Percentiles rank a stretch among this genome's conserved stretches.
Conservation (phyloP, 1,140 invertebrate genomes). For the Bathynomus jamesi region DNA sequence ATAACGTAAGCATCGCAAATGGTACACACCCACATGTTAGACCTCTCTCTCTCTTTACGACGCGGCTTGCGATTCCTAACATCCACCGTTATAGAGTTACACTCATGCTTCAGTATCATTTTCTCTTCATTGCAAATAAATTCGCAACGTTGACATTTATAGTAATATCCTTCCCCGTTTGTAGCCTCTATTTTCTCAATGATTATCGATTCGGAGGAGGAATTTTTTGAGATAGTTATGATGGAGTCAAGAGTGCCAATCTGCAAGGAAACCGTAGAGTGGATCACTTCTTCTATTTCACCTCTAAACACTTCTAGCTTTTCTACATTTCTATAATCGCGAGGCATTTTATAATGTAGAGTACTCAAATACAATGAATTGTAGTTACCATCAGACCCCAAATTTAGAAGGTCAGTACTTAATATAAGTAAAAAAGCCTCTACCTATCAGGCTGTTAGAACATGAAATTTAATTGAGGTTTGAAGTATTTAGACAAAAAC, state of each 20-base stretch:
- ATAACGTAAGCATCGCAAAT: background rate
- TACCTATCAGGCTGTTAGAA: no score
- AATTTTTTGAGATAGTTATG: background rate
- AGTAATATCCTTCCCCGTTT: background rate
- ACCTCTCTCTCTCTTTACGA: background rate
- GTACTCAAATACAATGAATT: no score
- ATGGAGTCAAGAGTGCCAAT: background rate
- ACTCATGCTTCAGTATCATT: background rate
- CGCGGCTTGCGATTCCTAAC: background rate
- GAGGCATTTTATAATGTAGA: no score
- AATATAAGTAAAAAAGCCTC: no score
- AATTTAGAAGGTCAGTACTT: no score
- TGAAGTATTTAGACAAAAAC: no score
- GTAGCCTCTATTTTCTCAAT: background rate
- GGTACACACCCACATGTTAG: background rate
- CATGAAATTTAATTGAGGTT: no score
- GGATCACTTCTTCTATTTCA: no score
- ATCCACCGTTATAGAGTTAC: background rate
- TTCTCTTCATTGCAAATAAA: background rate
- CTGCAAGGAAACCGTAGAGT: background rate
- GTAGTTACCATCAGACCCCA: no score
- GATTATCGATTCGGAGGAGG: background rate
- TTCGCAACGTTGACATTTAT: background rate
- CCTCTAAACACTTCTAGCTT: no score
- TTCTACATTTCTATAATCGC: no score